Evolutionary conservation across 2,797 vertebrate genomes (phyloP).

Genomic region (Rachycentron canadum): DNA sequence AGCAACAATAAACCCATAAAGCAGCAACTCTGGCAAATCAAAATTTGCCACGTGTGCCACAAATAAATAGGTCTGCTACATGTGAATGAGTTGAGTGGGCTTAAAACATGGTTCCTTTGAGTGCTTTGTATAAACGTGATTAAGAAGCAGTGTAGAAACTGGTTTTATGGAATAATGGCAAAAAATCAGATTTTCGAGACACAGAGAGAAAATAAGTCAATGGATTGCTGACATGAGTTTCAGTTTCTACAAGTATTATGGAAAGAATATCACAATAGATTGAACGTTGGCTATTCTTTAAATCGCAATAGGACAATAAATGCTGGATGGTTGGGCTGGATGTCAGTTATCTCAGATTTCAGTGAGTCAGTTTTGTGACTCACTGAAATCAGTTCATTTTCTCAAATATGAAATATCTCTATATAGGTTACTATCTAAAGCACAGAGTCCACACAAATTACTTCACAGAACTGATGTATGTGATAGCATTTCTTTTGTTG

Average conservation of each 20-base stretch:
- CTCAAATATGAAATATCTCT: background rate
- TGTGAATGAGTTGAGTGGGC: background rate
- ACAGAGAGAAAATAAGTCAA: background rate
- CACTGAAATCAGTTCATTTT: background rate
- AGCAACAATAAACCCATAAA: too few species aligned
- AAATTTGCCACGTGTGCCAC: too few species aligned
- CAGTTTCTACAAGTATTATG: background rate
- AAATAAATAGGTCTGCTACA: background rate
- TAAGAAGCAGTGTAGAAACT: background rate
- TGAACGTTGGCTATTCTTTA: background rate
- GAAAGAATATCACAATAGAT: background rate
- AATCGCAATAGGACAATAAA: background rate
- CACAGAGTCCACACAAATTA: too few species aligned
- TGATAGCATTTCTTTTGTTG: background rate
- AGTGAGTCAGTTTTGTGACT: background rate
- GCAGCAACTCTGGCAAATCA: background rate
- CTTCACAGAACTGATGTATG: background rate
- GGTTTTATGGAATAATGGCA: background rate
- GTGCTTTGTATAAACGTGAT: constrained; percentile 3
- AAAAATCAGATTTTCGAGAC: background rate
- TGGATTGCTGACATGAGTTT: background rate
- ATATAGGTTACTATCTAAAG: too few species aligned
- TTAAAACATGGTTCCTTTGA: background rate
- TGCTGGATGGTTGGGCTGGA: constrained; percentile 8
- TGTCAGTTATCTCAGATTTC: too few species aligned